Percentiles rank a stretch among this genome's conserved stretches.
These are phyloP conservation scores for Callospermophilus lateralis DNA, from an alignment of 2,113 vertebrate species.

Conservation along the genomic window DNA sequence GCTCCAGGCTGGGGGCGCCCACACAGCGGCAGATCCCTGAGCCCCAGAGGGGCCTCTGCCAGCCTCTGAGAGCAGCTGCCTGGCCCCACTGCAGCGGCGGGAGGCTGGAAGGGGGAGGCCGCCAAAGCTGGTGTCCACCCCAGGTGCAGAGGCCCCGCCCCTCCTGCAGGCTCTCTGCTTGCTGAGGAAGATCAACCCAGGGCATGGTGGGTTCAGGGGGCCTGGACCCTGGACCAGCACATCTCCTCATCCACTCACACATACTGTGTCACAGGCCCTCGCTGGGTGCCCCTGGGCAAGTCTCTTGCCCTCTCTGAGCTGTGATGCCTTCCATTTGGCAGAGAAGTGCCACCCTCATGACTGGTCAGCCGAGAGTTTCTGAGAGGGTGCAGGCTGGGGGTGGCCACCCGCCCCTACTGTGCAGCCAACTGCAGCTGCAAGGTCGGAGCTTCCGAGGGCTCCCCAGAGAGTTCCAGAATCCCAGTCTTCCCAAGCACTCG, in stretches of 20 bases:
- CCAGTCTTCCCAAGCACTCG: not conserved
- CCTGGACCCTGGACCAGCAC: not conserved
- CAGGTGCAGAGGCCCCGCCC: not conserved
- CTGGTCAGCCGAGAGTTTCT: not conserved
- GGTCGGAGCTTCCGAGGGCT: not conserved
- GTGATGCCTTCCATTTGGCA: rapidly evolving
- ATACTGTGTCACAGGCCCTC: rapidly evolving
- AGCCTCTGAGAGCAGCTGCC: not conserved
- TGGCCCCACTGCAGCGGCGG: not conserved
- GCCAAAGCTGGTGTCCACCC: rapidly evolving
- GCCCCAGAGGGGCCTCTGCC: not conserved
- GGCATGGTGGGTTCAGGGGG: no score
- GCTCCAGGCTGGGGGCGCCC: not conserved
- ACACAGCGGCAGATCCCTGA: not conserved
- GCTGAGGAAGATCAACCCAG: no score
- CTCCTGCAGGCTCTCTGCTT: no score
- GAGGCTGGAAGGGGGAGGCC: not conserved
- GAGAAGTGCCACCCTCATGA: not conserved
- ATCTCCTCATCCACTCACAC: rapidly evolving
- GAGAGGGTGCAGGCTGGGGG: not conserved
- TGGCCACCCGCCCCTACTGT: rapidly evolving
- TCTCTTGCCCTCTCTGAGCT: not conserved
- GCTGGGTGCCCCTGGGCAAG: not conserved
- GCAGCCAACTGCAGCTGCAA: not conserved
- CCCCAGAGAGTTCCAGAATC: constrained; percentile 41